These are phyloP conservation scores for Colistium nudipinnis DNA, from an alignment of 2,113 vertebrate species.

Conservation along the genomic window DNA sequence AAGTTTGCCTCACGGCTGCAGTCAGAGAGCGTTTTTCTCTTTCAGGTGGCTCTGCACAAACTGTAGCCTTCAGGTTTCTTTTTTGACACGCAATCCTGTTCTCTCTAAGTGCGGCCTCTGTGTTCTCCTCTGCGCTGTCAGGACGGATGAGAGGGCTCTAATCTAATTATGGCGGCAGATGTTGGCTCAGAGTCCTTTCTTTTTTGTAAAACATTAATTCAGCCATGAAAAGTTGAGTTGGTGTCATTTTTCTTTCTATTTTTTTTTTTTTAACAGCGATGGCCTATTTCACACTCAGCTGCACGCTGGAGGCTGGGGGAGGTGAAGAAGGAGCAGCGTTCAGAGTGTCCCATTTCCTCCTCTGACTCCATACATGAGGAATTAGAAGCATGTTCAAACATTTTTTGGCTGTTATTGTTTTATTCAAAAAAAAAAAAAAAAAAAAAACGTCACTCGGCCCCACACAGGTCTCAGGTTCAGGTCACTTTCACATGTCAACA, in stretches of 20 bases:
- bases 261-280: constrained; percentile 5
- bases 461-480: constrained; percentile 31
- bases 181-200: constrained; percentile 45
- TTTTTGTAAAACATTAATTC: constrained; percentile 48
- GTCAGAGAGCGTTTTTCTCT: constrained; percentile 64
- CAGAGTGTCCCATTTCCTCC: constrained; percentile 14
- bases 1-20: constrained; percentile 45
- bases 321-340: too few relatives aligned
- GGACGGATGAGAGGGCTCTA: constrained; percentile 56
- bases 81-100: constrained; percentile 37
- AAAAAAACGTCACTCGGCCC: too few relatives aligned
- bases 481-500: constrained; percentile 27
- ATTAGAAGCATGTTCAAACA: constrained; percentile 48
- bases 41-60: constrained; percentile 41
- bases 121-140: constrained; percentile 8
- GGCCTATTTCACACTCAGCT: constrained; percentile 50
- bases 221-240: constrained; percentile 29
- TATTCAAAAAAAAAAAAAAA: too few relatives aligned
- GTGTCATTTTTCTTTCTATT: constrained; percentile 21
- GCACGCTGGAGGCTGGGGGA: constrained; percentile 25
- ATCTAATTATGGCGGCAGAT: constrained; percentile 71
- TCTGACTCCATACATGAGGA: constrained; percentile 24
- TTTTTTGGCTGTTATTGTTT: background rate
- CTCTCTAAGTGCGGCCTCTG: constrained; percentile 22
- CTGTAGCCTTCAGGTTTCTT: constrained; percentile 27